Percentiles rank a stretch among this genome's conserved stretches.
Conservation (phyloP, 1,140 invertebrate genomes). For the Drosophila ambigua region DNA sequence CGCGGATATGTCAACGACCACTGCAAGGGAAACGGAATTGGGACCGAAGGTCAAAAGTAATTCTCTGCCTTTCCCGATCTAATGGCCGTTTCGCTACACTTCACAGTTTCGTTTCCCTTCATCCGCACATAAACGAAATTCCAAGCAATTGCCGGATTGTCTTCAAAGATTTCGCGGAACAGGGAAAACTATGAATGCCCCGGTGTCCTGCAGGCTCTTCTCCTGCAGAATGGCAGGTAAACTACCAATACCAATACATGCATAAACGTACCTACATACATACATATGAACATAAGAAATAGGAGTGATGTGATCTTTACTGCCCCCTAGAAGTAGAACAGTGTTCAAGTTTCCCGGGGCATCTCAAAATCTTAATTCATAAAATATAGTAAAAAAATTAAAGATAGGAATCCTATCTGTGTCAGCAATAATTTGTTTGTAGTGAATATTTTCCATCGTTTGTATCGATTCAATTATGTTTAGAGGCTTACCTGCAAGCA, state of each 20-base stretch:
- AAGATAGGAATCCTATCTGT: background rate
- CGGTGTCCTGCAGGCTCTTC: constrained; percentile 59
- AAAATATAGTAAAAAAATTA: background rate
- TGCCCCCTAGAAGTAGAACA: constrained; percentile 41
- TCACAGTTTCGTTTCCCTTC: constrained; percentile 44
- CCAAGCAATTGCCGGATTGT: constrained; percentile 53
- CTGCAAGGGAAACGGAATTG: constrained; percentile 6
- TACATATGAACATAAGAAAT: constrained; percentile 13
- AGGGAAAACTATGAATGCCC: constrained; percentile 58
- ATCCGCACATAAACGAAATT: constrained; percentile 42
- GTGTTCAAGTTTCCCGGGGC: constrained; percentile 49
- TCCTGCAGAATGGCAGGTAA: constrained; percentile 67
- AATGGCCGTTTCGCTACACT: constrained; percentile 59
- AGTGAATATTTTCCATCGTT: no score
- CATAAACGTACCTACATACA: constrained; percentile 52
- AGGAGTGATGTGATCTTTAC: constrained; percentile 73
- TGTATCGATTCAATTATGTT: no score
- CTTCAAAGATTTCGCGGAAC: constrained; percentile 54
- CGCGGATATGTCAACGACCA: constrained; percentile 33
- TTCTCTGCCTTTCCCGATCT: constrained; percentile 42
- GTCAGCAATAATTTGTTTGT: no score
- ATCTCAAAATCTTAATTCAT: constrained; percentile 40
- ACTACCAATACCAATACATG: constrained; percentile 34
- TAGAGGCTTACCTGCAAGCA: no score
- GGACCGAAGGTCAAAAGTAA: constrained; percentile 41